phyloP scores from a whole-genome alignment of 2,888 invertebrate genomes.

The Drosophila seclusa region DNA sequence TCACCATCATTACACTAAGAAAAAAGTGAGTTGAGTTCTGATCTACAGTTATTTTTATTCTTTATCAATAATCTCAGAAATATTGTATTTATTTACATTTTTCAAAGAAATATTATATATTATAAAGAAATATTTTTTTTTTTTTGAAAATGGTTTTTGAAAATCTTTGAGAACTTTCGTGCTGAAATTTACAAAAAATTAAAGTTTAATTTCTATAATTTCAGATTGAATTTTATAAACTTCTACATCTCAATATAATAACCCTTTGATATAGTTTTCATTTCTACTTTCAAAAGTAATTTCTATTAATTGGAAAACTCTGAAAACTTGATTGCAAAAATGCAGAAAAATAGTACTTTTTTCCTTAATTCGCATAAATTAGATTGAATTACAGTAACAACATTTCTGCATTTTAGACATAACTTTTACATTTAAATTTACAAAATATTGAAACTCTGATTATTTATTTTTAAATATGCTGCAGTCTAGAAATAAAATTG shows the following conservation, averaged over 20 bases:
- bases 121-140: neutral
- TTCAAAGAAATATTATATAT: neutral
- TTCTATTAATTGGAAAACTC: neutral
- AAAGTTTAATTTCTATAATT: rapidly evolving
- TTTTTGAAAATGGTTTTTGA: neutral
- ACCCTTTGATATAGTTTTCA: neutral
- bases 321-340: neutral
- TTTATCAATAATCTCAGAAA: neutral
- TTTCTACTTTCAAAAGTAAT: neutral
- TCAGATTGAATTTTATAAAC: neutral
- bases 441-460: neutral
- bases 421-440: neutral
- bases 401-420: neutral
- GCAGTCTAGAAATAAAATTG: neutral
- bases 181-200: neutral
- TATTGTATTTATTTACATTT: neutral
- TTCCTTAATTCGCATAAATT: neutral
- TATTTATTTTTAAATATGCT: neutral
- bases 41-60: neutral
- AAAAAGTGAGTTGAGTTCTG: neutral
- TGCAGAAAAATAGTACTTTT: neutral
- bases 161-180: neutral
- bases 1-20: constrained; percentile 3
- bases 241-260: neutral
- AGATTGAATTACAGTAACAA: neutral